A percentile compares a stretch with the other conserved stretches of the same genome.
Evolutionary conservation across 2,113 vertebrate genomes (phyloP).

Genomic region (Ciconia maguari): DNA sequence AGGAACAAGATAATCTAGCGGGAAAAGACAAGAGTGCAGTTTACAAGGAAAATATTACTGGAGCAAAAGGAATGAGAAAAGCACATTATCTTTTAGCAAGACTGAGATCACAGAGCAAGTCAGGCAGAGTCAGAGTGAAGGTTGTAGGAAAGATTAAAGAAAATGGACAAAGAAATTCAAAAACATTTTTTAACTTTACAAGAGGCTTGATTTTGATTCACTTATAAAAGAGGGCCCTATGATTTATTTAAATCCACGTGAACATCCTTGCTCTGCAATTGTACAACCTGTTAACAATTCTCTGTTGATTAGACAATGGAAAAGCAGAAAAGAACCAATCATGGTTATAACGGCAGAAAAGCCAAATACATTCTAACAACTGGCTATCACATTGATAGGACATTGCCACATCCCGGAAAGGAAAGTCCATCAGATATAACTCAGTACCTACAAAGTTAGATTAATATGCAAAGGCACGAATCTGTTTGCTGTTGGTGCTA

Average conservation of each 20-base stretch:
- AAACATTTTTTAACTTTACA: slow-evolving; percentile 43
- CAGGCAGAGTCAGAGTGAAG: background rate
- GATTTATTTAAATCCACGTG: slow-evolving; percentile 52
- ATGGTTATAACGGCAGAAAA: background rate
- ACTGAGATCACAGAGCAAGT: slow-evolving; percentile 19
- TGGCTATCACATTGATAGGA: background rate
- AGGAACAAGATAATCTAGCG: background rate
- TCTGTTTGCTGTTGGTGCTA: background rate
- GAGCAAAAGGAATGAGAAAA: slow-evolving; percentile 18
- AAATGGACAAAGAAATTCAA: slow-evolving; percentile 50
- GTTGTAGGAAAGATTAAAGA: slow-evolving; percentile 2
- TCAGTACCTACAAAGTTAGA: background rate
- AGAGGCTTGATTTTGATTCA: slow-evolving; percentile 64
- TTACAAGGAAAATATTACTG: background rate
- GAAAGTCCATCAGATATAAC: background rate
- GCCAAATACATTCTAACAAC: slow-evolving; percentile 2
- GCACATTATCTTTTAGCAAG: background rate
- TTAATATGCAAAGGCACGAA: background rate
- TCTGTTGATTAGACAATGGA: slow-evolving; percentile 52
- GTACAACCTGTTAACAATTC: slow-evolving; percentile 52
- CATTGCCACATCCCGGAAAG: background rate
- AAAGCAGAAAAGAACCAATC: slow-evolving; percentile 47
- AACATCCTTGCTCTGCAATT: slow-evolving; percentile 19
- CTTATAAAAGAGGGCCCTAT: slow-evolving; percentile 8
- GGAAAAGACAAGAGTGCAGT: background rate